Conservation (phyloP, 2,888 invertebrate genomes). For the Conistra vaccinii region DNA sequence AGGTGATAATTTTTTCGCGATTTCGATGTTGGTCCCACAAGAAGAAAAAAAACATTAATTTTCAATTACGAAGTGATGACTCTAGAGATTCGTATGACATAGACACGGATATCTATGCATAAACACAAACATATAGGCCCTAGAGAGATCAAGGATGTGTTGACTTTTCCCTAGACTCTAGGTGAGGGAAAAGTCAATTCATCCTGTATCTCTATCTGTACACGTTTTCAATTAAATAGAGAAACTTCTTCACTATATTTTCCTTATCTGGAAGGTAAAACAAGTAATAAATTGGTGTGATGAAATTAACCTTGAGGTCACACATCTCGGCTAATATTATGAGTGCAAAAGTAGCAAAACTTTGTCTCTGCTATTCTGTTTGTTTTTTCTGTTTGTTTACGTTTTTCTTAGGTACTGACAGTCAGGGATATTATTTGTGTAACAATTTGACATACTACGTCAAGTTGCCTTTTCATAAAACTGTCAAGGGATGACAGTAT, state of each 20-base stretch:
- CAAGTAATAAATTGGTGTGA: slow-evolving; percentile 20
- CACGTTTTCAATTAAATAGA: slow-evolving; percentile 18
- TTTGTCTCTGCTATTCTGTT: not conserved
- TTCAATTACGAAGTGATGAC: no score
- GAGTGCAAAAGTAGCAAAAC: not conserved
- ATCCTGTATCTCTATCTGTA: slow-evolving; percentile 6
- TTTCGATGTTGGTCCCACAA: no score
- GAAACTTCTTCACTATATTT: slow-evolving; percentile 22
- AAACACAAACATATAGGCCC: no score
- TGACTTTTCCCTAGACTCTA: no score
- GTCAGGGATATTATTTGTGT: not conserved
- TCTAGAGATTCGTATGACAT: not conserved
- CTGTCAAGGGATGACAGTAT: no score
- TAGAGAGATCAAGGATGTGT: no score
- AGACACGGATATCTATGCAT: no score
- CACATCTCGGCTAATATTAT: not conserved
- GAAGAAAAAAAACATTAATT: no score
- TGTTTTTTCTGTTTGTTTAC: not conserved
- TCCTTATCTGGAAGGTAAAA: slow-evolving; percentile 1
- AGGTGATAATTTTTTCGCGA: no score
- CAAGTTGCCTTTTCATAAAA: not conserved
- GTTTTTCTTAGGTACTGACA: not conserved
- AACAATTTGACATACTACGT: not conserved
- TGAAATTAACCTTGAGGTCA: slow-evolving; percentile 9
- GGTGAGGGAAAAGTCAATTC: not conserved